A percentile compares a stretch with the other conserved stretches of the same genome.
Conservation (phyloP, 1,140 invertebrate species). For the Melanaphis sacchari region DNA sequence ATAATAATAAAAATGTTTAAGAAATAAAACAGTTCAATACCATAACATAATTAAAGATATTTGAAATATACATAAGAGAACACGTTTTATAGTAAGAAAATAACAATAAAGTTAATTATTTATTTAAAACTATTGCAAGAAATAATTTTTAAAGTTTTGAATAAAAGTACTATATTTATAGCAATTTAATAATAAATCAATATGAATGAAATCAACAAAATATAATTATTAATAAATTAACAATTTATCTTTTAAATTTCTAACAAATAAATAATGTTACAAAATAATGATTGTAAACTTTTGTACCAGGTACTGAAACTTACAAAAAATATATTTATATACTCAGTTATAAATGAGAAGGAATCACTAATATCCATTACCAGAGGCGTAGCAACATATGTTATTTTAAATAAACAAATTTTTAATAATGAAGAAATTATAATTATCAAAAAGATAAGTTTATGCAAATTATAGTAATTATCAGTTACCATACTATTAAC, state of each 20-base stretch:
- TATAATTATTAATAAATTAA: background rate
- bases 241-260: background rate
- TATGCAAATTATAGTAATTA: background rate
- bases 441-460: background rate
- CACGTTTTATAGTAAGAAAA: background rate
- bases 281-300: background rate
- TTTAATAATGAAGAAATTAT: background rate
- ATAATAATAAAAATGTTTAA: background rate
- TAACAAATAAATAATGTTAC: background rate
- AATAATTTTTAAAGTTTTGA: background rate
- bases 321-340: background rate
- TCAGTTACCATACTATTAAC: background rate
- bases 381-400: background rate
- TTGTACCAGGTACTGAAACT: background rate
- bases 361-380: background rate
- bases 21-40: background rate
- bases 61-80: background rate
- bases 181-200: background rate
- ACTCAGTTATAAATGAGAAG: background rate
- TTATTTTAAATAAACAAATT: background rate
- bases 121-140: background rate
- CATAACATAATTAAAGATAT: background rate
- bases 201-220: background rate
- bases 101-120: slow-evolving; percentile 1
- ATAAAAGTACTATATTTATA: background rate